phyloP scores from a whole-genome alignment of 2,797 vertebrate species.

The Ctenochaetus hawaiiensis region DNA sequence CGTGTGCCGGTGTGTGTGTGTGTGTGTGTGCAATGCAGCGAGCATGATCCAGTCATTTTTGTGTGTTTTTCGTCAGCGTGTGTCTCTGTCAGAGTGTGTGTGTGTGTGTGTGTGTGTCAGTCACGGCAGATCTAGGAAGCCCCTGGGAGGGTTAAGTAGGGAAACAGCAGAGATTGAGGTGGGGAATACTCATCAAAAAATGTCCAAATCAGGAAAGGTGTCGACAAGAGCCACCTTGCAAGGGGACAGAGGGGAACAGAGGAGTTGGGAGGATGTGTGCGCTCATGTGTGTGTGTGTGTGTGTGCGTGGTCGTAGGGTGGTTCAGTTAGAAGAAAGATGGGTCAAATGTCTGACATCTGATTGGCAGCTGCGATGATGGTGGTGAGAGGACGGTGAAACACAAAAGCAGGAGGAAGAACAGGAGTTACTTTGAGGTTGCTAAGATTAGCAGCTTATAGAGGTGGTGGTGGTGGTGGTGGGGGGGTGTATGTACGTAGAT shows the following conservation, averaged over 20 bases:
- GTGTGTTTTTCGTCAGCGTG: slow-evolving; percentile 17
- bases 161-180: slow-evolving; percentile 85
- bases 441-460: slow-evolving; percentile 11
- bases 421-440: slow-evolving; percentile 14
- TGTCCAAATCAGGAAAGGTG: slow-evolving; percentile 86
- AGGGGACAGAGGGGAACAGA: slow-evolving; percentile 68
- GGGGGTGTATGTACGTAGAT: neutral
- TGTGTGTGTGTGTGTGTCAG: slow-evolving; percentile 53
- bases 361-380: neutral
- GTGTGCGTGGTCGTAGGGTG: neutral
- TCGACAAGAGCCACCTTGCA: slow-evolving; percentile 72
- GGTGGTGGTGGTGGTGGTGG: no score
- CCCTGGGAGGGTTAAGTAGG: slow-evolving; percentile 82
- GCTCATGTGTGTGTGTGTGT: slow-evolving; percentile 24
- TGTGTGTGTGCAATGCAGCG: neutral
- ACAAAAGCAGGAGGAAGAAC: slow-evolving; percentile 8
- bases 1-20: no score
- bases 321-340: slow-evolving; percentile 27
- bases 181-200: slow-evolving; percentile 83
- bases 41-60: slow-evolving; percentile 51
- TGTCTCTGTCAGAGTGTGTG: slow-evolving; percentile 19
- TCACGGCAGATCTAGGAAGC: slow-evolving; percentile 61
- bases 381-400: slow-evolving; percentile 10
- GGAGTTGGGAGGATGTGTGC: slow-evolving; percentile 9
- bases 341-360: slow-evolving; percentile 34